A percentile compares a stretch with the other conserved stretches of the same genome.
These are phyloP conservation scores for Callipepla californica DNA, from an alignment of 2,113 vertebrate species.

Conservation along the genomic window DNA sequence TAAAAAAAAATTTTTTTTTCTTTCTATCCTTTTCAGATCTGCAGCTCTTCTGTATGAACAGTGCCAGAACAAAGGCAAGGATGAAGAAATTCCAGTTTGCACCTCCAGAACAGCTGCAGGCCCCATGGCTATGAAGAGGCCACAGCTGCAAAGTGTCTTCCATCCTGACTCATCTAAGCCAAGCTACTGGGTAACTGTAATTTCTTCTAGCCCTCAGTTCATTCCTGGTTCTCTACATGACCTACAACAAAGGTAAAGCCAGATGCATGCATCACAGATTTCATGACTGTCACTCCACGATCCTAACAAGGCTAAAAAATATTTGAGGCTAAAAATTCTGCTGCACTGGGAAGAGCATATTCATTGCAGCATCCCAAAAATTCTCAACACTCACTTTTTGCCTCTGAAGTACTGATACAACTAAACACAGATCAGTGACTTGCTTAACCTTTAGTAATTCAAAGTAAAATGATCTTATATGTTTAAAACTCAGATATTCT, in stretches of 20 bases:
- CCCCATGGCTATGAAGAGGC: background rate
- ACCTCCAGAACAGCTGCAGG: background rate
- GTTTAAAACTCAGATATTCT: background rate
- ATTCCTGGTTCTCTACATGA: background rate
- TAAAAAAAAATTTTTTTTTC: background rate
- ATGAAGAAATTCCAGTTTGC: background rate
- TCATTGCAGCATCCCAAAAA: background rate
- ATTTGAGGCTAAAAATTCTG: background rate
- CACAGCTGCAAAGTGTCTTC: background rate
- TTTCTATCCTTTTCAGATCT: background rate
- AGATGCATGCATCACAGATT: background rate
- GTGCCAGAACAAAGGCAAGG: background rate
- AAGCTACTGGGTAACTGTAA: background rate
- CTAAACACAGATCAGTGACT: background rate
- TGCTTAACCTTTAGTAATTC: background rate
- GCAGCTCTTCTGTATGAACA: background rate
- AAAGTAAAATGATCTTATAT: background rate
- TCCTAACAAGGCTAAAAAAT: slow-evolving; percentile 1
- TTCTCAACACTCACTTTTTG: background rate
- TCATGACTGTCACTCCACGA: background rate
- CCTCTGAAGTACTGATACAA: background rate
- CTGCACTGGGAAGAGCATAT: background rate
- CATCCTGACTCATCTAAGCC: background rate
- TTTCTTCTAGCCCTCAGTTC: background rate
- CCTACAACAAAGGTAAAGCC: background rate